Percentiles rank a stretch among this genome's conserved stretches.
Evolutionary conservation across 2,113 vertebrate genomes (phyloP).

Genomic region (Tupaia tana): DNA sequence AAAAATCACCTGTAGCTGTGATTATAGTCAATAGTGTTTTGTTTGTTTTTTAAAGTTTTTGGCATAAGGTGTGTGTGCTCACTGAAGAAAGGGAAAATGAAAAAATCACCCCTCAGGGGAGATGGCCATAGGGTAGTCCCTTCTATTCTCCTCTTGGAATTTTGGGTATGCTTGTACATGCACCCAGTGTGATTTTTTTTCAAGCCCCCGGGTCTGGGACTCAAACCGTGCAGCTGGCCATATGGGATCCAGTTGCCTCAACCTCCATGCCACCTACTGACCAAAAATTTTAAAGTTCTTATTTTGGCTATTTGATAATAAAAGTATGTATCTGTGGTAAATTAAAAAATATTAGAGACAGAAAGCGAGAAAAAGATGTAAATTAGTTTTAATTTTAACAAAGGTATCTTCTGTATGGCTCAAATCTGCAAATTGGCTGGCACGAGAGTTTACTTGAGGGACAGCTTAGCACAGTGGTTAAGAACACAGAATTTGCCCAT

Average conservation of each 20-base stretch:
- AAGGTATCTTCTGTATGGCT: slow-evolving; percentile 27
- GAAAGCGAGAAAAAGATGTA: slow-evolving; percentile 12
- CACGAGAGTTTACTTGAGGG: neutral
- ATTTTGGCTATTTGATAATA: slow-evolving; percentile 23
- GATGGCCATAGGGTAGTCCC: too few species aligned
- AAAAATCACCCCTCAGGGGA: too few species aligned
- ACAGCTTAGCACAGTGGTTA: neutral
- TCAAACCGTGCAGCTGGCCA: too few species aligned
- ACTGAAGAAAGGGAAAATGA: too few species aligned
- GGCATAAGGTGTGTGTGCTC: too few species aligned
- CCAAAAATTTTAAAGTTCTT: neutral
- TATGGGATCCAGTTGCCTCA: too few species aligned
- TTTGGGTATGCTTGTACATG: too few species aligned
- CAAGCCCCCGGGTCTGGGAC: too few species aligned
- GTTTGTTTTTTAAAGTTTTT: too few species aligned
- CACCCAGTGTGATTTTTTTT: too few species aligned
- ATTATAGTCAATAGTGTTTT: neutral
- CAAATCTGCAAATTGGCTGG: neutral
- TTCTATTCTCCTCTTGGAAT: too few species aligned
- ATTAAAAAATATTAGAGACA: neutral
- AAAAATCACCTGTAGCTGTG: neutral
- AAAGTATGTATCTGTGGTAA: neutral
- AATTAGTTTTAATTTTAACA: slow-evolving; percentile 26
- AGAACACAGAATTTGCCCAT: neutral
- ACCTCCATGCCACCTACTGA: too few species aligned